A percentile compares a stretch with the other conserved stretches of the same genome.
Evolutionary conservation across 1,140 invertebrate genomes (phyloP).

Genomic region (Drosophila repleta): DNA sequence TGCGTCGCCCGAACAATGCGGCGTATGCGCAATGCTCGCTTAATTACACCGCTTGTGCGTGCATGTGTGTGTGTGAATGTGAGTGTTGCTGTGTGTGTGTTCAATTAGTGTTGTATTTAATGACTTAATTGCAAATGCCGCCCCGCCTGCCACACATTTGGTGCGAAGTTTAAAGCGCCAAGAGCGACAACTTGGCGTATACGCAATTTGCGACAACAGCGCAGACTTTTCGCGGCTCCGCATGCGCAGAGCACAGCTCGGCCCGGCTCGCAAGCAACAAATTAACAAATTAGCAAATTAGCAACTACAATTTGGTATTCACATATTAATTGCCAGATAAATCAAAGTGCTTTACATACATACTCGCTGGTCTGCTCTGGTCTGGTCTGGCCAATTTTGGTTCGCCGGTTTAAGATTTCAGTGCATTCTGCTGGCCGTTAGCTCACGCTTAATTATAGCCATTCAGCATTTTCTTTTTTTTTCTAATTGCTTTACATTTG

Average conservation of each 20-base stretch:
- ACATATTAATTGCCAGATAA: slow-evolving; percentile 33
- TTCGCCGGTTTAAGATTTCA: slow-evolving; percentile 25
- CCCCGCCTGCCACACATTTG: slow-evolving; percentile 30
- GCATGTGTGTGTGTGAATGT: slow-evolving; percentile 34
- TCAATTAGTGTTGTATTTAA: slow-evolving; percentile 69
- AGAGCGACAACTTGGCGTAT: slow-evolving; percentile 38
- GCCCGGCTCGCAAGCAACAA: slow-evolving; percentile 23
- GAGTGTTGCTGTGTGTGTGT: slow-evolving; percentile 31
- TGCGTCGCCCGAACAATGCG: slow-evolving; percentile 44
- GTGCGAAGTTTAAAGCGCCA: neutral
- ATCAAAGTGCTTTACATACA: slow-evolving; percentile 33
- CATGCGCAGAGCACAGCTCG: slow-evolving; percentile 39
- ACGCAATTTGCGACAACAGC: slow-evolving; percentile 31
- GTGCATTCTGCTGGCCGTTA: slow-evolving; percentile 10
- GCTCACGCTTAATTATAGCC: slow-evolving; percentile 49
- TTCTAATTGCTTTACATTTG: slow-evolving; percentile 39
- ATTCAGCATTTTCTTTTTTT: neutral
- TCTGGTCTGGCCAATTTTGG: slow-evolving; percentile 4
- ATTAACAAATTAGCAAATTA: slow-evolving; percentile 59
- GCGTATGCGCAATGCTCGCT: slow-evolving; percentile 61
- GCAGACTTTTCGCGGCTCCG: slow-evolving; percentile 28
- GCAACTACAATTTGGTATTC: slow-evolving; percentile 37
- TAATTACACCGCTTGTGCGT: slow-evolving; percentile 54
- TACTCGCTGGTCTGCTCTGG: too few relatives aligned
- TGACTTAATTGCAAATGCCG: slow-evolving; percentile 68